Base-by-base conservation (phyloP, 1,140 invertebrate species). In the Drosophila pallidifrons region DNA sequence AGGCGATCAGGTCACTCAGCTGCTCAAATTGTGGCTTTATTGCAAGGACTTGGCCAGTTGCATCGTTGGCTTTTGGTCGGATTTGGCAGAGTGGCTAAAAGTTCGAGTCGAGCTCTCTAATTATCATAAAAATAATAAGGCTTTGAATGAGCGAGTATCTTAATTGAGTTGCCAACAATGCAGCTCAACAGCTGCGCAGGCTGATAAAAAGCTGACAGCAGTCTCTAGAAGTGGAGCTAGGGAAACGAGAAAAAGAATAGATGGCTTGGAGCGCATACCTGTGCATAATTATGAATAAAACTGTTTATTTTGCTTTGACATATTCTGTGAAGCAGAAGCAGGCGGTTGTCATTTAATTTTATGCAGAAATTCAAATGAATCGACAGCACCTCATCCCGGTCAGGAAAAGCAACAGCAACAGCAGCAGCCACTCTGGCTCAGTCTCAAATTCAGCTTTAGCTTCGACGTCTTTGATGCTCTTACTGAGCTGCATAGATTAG, bases 61-160 rank as follows among this genome's bases (percentile, higher is more conserved):
- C 16, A 1, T 16, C 7, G 13, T 28, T 13, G 38, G 10, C 25
- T 58, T 3, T 59, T 43, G 7, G n/a, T 41, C 41, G 38, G 57
- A 46, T 66, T 41, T 32, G 38, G 28, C 15, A 16, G 58, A 43
- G 45, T 55, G 47, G 55, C 25, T 52, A 51, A 63, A 72, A 75
- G 45, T 45, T 60, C 35, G 8, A 64, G 15, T 7, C 43, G 3
- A 46, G 51, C 49, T 25, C 30, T 52, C 41, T 89, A 88, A 88
- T 88, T 88, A 88, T 83, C 85, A 88, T 89, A 83, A 81, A 89
- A 89, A 89, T 81, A 88, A 89, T 83, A 88, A 75, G 52, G 46
- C 5, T 45, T 46, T 15, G 8, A 7, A 20, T 8, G 7, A 55
- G 35, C n/a, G 20, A 43, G 45, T 61, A 75, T 66, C 75, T 75